Evolutionary conservation across 2,113 vertebrate genomes (phyloP).

Genomic region (Salvator merianae): DNA sequence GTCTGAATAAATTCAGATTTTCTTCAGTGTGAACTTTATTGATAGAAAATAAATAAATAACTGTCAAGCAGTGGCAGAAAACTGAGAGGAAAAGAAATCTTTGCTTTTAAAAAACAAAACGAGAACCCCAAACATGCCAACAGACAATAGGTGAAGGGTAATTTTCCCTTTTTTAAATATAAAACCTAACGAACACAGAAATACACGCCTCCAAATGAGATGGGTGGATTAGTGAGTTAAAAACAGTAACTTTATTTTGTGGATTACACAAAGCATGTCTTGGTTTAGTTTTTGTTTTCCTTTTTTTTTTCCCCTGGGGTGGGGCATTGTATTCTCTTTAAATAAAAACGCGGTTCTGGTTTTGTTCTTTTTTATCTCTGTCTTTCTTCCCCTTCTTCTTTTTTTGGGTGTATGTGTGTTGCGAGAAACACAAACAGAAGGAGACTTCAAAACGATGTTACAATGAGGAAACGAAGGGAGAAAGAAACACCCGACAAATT

Average conservation of each 20-base stretch:
- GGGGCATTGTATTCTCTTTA: constrained; percentile 77
- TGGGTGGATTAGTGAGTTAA: background rate
- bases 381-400: no score
- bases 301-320: constrained; percentile 15
- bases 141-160: background rate
- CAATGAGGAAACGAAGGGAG: constrained; percentile 70
- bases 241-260: constrained; percentile 13
- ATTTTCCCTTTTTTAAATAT: background rate
- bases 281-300: constrained; percentile 37
- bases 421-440: background rate
- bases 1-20: background rate
- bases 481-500: constrained; percentile 82
- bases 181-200: background rate
- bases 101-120: background rate
- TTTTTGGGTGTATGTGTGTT: background rate
- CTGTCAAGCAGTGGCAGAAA: background rate
- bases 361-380: background rate
- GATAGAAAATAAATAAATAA: no score
- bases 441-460: constrained; percentile 84
- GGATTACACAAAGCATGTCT: constrained; percentile 68
- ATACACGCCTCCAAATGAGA: background rate
- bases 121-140: background rate
- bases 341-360: constrained; percentile 77
- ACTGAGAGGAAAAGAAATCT: background rate
- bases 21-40: background rate